These are phyloP conservation scores for Sitobion miscanthi DNA, from an alignment of 1,140 invertebrate genomes.

Conservation along the genomic window DNA sequence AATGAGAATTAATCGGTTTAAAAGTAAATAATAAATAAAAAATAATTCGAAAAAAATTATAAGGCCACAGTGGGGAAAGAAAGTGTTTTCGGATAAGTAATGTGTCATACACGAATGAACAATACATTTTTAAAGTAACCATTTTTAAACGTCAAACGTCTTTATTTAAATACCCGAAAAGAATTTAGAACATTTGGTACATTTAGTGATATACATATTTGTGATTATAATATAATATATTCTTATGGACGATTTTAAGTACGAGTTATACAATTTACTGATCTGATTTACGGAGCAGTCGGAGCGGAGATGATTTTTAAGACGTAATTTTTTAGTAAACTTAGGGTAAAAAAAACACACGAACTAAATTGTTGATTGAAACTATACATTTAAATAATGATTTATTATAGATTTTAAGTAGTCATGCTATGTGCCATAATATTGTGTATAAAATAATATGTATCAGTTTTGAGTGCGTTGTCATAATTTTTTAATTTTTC, in stretches of 20 bases:
- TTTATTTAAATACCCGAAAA: background rate
- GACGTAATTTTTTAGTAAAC: background rate
- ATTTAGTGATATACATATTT: background rate
- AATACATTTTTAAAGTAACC: background rate
- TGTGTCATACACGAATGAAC: background rate
- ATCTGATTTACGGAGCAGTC: background rate
- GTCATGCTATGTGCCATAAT: background rate
- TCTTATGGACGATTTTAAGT: background rate
- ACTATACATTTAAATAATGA: background rate
- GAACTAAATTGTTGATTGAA: background rate
- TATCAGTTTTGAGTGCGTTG: background rate
- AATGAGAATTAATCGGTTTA: background rate
- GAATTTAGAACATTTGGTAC: background rate
- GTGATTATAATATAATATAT: background rate
- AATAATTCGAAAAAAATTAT: background rate
- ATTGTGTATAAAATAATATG: background rate
- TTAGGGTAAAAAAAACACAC: background rate
- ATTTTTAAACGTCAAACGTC: background rate
- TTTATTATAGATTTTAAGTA: background rate
- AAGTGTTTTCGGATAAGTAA: background rate
- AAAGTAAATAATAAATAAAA: background rate
- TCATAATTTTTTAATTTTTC: constrained; percentile 1
- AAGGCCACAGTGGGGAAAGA: background rate
- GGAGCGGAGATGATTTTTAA: background rate
- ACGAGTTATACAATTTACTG: background rate